Evolutionary conservation across 2,888 invertebrate genomes (phyloP), one percentile per base, ranked within the genome.

Genomic region (Mythimna albipuncta): DNA sequence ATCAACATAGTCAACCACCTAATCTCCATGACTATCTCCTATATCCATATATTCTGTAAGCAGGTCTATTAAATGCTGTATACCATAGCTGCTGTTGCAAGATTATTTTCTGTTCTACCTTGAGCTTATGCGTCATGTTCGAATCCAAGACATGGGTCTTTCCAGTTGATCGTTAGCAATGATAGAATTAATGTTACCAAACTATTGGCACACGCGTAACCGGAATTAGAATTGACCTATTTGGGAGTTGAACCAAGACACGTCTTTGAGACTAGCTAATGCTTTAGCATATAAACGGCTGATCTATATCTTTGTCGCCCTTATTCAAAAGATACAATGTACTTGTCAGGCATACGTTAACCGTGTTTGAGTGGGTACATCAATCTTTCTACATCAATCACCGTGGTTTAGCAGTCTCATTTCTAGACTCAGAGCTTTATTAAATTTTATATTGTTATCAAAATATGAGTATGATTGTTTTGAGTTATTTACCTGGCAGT

Each of bases 121-220:
- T n/a, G 13, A 26, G 35, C 6, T 7, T 65, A 50, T 68, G 80
- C 64, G 68, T 83, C 83, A 79, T 67, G 35, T 55, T 79, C 5
- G 32, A n/a, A 41, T 13, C 2, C 67, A 65, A 73, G 54, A 55
- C 65, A 16, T 62, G 57, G 81, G 79, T 66, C 32, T 79, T 73
- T 73, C 84, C 79, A 66, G 11, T 11, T 55, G 44, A 79, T 73
- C 63, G 54, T n/a, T 32, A 59, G 1, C 10, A 55, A 2, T 16
- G 64, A 79, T 79, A 65, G 9, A 35, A 50, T 32, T 10, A 58
- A 26, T 19, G 16, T 83, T 72, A 63, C 55, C 55, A 32, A 79
- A 83, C 21, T 59, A 21, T 82, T 83, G 54, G 74, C 68, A 44
- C 32, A 73, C 7, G 35, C 10, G 19, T 4, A 73, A 63, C 68